These are phyloP conservation scores for Choristoneura fumiferana DNA, from an alignment of 1,140 invertebrate genomes.

Conservation along the genomic window DNA sequence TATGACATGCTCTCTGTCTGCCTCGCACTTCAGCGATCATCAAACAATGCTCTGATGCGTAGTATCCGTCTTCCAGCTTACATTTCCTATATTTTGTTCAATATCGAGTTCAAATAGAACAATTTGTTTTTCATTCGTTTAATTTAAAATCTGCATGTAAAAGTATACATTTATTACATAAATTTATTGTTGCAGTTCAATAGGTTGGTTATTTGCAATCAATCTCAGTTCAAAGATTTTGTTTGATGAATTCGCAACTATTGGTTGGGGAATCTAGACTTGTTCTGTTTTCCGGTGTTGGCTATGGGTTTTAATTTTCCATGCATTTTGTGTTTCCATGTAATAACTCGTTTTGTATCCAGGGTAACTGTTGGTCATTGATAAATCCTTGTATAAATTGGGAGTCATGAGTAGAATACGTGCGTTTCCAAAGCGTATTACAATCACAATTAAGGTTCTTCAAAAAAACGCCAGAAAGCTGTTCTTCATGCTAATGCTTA, in stretches of 20 bases:
- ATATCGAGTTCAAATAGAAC: too few relatives aligned
- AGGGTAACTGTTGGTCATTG: neutral
- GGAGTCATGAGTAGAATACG: neutral
- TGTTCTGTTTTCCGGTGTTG: slow-evolving; percentile 41
- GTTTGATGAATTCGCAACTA: slow-evolving; percentile 50
- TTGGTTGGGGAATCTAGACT: slow-evolving; percentile 41
- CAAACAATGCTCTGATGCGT: slow-evolving; percentile 33
- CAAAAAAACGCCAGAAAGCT: too few relatives aligned
- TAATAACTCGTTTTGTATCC: slow-evolving; percentile 11
- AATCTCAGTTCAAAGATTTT: slow-evolving; percentile 30
- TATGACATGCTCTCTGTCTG: slow-evolving; percentile 30
- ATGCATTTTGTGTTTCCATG: slow-evolving; percentile 22
- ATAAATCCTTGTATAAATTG: neutral
- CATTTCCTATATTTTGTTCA: too few relatives aligned
- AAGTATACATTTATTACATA: neutral
- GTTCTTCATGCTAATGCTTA: too few relatives aligned
- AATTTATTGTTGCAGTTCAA: neutral
- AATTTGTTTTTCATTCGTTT: neutral
- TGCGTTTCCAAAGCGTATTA: neutral
- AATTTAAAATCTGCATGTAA: neutral
- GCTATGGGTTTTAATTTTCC: slow-evolving; percentile 47
- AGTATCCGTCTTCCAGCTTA: neutral
- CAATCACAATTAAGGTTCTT: too few relatives aligned
- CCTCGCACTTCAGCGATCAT: slow-evolving; percentile 31
- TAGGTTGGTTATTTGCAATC: neutral